Conservation (phyloP, 2,888 invertebrate species). For the Lepidocyrtoides sp. region DNA sequence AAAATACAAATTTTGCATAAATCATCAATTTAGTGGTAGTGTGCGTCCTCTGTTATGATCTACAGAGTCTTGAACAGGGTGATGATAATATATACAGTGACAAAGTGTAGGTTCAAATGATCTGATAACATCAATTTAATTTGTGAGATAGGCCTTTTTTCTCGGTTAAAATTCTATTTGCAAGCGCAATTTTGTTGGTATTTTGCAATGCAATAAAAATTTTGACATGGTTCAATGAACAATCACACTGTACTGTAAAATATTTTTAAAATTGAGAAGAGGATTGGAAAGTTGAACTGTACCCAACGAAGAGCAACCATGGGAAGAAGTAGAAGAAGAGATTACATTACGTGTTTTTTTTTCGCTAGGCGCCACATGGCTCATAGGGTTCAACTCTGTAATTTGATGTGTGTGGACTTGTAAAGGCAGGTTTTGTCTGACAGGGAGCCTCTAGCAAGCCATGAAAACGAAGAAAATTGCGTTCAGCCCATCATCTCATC, state of each 20-base stretch:
- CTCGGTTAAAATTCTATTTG: too few relatives aligned
- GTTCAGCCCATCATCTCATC: constrained; percentile 30
- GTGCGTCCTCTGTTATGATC: background rate
- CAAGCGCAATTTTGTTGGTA: too few relatives aligned
- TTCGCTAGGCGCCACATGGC: constrained; percentile 32
- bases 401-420: constrained; percentile 32
- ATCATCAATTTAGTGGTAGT: background rate
- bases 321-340: background rate
- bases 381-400: constrained; percentile 31
- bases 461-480: constrained; percentile 32
- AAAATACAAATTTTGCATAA: background rate
- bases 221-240: too few relatives aligned
- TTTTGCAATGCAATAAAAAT: too few relatives aligned
- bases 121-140: too few relatives aligned
- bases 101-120: too few relatives aligned
- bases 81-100: too few relatives aligned
- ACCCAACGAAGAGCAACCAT: background rate
- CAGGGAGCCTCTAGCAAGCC: constrained; percentile 22
- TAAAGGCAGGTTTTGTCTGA: constrained; percentile 45
- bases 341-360: background rate
- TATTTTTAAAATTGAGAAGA: background rate
- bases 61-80: background rate
- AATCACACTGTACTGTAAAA: background rate
- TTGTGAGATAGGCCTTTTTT: too few relatives aligned
- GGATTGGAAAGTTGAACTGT: background rate